Percentiles rank a stretch among this genome's conserved stretches.
These are phyloP conservation scores for Petrocephalus sullivani DNA, from an alignment of 2,797 vertebrate species.

Conservation along the genomic window DNA sequence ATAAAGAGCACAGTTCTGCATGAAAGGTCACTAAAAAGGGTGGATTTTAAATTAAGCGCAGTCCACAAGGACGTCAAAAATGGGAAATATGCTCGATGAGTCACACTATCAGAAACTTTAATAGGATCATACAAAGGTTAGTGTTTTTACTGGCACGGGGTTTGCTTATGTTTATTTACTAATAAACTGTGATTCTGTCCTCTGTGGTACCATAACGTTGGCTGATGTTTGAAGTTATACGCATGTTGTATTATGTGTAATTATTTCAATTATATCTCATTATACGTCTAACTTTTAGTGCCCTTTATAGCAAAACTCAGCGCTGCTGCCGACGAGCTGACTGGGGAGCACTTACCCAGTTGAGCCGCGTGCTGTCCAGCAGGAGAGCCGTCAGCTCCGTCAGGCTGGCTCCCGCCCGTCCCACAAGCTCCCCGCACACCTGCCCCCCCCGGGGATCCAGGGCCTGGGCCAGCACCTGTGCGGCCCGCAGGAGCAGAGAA, in stretches of 20 bases:
- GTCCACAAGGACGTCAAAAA: not conserved
- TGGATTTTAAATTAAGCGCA: not conserved
- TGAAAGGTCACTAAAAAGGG: not conserved
- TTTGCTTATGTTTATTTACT: not conserved
- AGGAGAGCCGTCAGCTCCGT: conserved; percentile 47
- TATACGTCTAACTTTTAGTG: not conserved
- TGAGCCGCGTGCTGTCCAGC: conserved; percentile 36
- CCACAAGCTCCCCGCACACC: conserved; percentile 31
- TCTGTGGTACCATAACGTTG: not conserved
- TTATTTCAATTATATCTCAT: not conserved
- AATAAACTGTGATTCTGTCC: not conserved
- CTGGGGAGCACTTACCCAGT: conserved; percentile 44
- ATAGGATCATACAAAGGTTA: not conserved
- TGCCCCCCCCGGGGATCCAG: conserved; percentile 36
- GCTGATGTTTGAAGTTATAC: not conserved
- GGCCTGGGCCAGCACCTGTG: conserved; percentile 31
- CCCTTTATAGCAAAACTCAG: not conserved
- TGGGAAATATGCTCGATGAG: not conserved
- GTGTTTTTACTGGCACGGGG: not conserved
- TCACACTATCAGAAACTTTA: not conserved
- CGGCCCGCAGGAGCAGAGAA: conserved; percentile 40
- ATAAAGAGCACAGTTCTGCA: not conserved
- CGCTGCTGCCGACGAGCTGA: not conserved
- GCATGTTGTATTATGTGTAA: not conserved
- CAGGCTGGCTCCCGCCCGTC: conserved; percentile 43